These are phyloP conservation scores for Dolichomitus sp. DNA, from an alignment of 2,888 invertebrate species.

Conservation along the genomic window DNA sequence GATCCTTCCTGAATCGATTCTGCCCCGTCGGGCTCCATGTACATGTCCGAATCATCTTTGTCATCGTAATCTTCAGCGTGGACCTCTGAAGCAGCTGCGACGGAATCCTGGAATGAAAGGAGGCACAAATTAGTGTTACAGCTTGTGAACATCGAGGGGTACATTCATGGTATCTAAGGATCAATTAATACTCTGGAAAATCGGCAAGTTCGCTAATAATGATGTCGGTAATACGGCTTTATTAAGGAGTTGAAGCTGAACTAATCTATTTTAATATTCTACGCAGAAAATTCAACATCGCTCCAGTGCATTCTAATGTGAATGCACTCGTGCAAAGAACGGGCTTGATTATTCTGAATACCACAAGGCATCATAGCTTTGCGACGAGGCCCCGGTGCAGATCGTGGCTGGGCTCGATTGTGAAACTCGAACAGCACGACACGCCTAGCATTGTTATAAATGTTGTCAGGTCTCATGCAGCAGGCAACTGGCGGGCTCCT, in stretches of 20 bases:
- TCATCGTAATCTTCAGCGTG: constrained; percentile 83
- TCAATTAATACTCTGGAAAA: background rate
- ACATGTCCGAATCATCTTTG: constrained; percentile 86
- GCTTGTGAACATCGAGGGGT: background rate
- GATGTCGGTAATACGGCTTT: background rate
- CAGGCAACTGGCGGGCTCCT: constrained; percentile 60
- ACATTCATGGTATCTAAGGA: background rate
- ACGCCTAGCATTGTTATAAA: constrained; percentile 85
- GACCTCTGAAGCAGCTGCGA: constrained; percentile 81
- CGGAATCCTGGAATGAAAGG: constrained; percentile 78
- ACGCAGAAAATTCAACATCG: background rate
- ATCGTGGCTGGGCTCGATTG: constrained; percentile 76
- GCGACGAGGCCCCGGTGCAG: constrained; percentile 45
- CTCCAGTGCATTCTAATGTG: background rate
- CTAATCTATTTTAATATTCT: background rate
- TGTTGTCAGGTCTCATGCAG: constrained; percentile 79
- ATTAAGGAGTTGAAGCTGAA: background rate
- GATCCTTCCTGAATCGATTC: constrained; percentile 71
- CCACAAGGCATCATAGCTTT: constrained; percentile 66
- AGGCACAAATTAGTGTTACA: background rate
- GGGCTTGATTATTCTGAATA: constrained; percentile 57
- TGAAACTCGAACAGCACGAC: constrained; percentile 78
- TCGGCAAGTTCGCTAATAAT: background rate
- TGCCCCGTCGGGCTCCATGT: constrained; percentile 85
- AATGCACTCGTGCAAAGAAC: constrained; percentile 13